A percentile compares a stretch with the other conserved stretches of the same genome.
Conservation (phyloP, 2,888 invertebrate genomes). For the Cabera pusaria region DNA sequence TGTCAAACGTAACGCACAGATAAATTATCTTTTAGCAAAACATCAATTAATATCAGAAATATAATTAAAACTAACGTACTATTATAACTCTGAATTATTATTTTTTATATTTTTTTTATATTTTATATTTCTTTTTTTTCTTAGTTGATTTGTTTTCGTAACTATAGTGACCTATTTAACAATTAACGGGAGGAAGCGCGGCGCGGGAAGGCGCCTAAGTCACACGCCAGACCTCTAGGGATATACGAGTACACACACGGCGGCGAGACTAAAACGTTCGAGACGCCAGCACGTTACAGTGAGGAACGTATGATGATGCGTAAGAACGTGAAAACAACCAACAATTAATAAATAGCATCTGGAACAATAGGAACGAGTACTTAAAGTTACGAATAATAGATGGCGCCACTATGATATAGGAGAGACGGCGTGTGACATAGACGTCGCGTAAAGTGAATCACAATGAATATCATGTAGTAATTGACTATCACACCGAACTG, state of each 20-base stretch:
- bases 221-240: too few relatives aligned
- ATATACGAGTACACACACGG: too few relatives aligned
- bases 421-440: conserved; percentile 42
- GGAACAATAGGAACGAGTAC: conserved; percentile 10
- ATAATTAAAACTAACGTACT: conserved; percentile 81
- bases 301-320: conserved; percentile 4
- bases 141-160: conserved; percentile 67
- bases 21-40: conserved; percentile 81
- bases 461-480: conserved; percentile 70
- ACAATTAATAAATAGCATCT: conserved; percentile 13
- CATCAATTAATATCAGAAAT: conserved; percentile 81
- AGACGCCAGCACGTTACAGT: too few relatives aligned
- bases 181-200: conserved; percentile 55
- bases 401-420: conserved; percentile 4
- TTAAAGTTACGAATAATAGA: conserved; percentile 5
- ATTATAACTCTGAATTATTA: conserved; percentile 65
- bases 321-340: conserved; percentile 8
- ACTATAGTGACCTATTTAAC: conserved; percentile 68
- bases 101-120: conserved; percentile 44
- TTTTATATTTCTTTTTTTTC: conserved; percentile 49
- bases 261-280: too few relatives aligned
- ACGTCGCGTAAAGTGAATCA: conserved; percentile 34
- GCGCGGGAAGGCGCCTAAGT: conserved; percentile 44
- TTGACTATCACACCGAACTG: conserved; percentile 71
- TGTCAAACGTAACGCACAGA: conserved; percentile 70